Conservation (phyloP, 2,113 vertebrate genomes). For the Bufo gargarizans region DNA sequence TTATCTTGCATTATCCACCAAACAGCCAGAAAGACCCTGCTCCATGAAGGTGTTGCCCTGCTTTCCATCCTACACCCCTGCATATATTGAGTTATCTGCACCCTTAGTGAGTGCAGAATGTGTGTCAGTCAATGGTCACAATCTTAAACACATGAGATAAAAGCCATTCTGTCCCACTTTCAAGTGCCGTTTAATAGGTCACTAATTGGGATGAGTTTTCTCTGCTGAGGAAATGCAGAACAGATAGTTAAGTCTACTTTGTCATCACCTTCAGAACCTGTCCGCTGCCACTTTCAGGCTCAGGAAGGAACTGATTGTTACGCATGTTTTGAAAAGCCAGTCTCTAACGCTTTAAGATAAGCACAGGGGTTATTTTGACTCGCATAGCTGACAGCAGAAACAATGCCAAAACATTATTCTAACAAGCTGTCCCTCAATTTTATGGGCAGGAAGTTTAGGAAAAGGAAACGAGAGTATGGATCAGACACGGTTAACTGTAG, state of each 20-base stretch:
- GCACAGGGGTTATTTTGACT: slow-evolving; percentile 6
- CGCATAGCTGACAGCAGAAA: slow-evolving; percentile 50
- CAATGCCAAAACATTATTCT: slow-evolving; percentile 55
- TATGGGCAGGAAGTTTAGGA: slow-evolving; percentile 50
- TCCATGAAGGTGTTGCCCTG: background rate
- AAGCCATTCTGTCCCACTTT: background rate
- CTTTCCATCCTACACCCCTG: background rate
- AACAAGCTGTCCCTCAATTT: slow-evolving; percentile 40
- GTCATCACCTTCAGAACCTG: slow-evolving; percentile 54
- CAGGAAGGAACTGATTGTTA: slow-evolving; percentile 66
- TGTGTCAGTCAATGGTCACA: background rate
- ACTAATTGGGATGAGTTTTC: slow-evolving; percentile 12
- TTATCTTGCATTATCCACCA: too few relatives aligned
- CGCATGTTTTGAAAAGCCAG: slow-evolving; percentile 17
- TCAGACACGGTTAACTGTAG: background rate
- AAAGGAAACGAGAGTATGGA: slow-evolving; percentile 55
- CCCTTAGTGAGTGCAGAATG: background rate
- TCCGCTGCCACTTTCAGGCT: slow-evolving; percentile 54
- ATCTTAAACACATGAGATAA: background rate
- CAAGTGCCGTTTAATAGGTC: background rate
- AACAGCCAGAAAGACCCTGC: background rate
- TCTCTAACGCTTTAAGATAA: slow-evolving; percentile 63
- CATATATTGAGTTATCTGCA: background rate
- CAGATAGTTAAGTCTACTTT: slow-evolving; percentile 60
- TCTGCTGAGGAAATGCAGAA: slow-evolving; percentile 62